A percentile compares a stretch with the other conserved stretches of the same genome.
Conservation (phyloP, 53 echinoderm and acorn worm species). For the Crossaster papposus region DNA sequence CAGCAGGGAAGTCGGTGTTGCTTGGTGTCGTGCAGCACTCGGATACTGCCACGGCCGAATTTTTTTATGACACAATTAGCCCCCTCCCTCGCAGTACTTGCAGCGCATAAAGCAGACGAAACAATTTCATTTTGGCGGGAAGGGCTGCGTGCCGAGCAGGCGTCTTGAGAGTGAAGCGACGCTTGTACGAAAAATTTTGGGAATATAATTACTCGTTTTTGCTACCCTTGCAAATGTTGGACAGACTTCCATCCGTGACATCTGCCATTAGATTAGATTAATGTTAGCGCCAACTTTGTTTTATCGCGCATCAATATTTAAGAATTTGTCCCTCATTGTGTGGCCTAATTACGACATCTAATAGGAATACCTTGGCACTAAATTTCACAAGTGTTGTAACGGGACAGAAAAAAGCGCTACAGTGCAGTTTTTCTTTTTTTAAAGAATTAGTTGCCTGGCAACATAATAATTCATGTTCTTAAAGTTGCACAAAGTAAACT, state of each 20-base stretch:
- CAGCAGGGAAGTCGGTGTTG: constrained; percentile 39
- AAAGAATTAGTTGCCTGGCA: not conserved
- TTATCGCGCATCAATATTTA: not conserved
- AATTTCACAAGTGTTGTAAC: not conserved
- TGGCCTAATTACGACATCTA: not conserved
- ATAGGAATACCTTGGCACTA: not conserved
- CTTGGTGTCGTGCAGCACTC: constrained; percentile 23
- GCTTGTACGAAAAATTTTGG: constrained; percentile 10
- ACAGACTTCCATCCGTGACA: constrained; percentile 8
- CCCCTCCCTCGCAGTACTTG: constrained; percentile 23
- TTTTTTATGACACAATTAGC: constrained; percentile 49
- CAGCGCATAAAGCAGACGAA: constrained; percentile 12
- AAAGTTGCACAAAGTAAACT: not conserved
- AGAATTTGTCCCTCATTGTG: too few relatives aligned
- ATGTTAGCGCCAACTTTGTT: not conserved
- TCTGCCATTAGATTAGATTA: not conserved
- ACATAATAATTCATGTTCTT: not conserved
- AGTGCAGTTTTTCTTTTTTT: not conserved
- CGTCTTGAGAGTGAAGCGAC: constrained; percentile 16
- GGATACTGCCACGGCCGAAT: constrained; percentile 13
- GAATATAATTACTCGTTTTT: not conserved
- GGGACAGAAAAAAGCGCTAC: not conserved
- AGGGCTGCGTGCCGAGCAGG: not conserved
- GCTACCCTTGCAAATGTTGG: constrained; percentile 2
- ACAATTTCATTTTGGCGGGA: constrained; percentile 34